These are phyloP conservation scores for Pachyuromys duprasi DNA, from an alignment of 2,797 vertebrate genomes.

Conservation along the genomic window DNA sequence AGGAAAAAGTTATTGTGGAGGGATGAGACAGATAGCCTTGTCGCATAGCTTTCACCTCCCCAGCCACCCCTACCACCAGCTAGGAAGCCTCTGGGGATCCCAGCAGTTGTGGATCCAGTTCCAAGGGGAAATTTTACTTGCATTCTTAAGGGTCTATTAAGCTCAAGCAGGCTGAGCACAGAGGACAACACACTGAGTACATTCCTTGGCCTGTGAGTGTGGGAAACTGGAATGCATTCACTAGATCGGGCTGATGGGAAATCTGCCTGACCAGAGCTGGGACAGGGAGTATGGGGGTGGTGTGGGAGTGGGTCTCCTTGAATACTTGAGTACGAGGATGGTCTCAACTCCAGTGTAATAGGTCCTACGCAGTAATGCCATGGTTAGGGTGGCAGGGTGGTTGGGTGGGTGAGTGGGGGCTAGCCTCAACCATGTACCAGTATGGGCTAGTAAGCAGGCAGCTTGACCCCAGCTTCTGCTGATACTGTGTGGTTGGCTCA, in stretches of 20 bases:
- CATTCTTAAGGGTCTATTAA: not conserved
- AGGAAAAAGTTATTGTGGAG: slow-evolving; percentile 64
- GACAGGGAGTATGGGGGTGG: not conserved
- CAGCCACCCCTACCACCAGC: slow-evolving; percentile 73
- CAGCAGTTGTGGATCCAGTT: slow-evolving; percentile 81
- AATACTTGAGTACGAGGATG: not conserved
- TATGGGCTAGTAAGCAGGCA: not conserved
- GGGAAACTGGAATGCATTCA: not conserved
- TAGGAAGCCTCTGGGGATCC: not conserved
- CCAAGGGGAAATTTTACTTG: slow-evolving; percentile 64
- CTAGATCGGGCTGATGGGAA: not conserved
- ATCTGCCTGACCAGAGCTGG: not conserved
- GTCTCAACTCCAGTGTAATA: not conserved
- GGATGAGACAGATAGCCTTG: slow-evolving; percentile 57
- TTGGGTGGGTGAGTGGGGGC: not conserved
- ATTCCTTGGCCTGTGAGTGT: not conserved
- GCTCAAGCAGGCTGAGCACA: not conserved
- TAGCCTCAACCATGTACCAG: not conserved
- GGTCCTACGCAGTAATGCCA: not conserved
- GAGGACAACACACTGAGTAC: not conserved
- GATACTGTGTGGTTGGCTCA: not conserved
- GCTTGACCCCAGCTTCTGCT: not conserved
- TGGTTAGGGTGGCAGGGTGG: not conserved
- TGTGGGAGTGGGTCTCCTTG: not conserved
- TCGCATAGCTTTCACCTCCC: slow-evolving; percentile 75